phyloP scores from a whole-genome alignment of 2,113 vertebrate genomes.

The Felis chaus region DNA sequence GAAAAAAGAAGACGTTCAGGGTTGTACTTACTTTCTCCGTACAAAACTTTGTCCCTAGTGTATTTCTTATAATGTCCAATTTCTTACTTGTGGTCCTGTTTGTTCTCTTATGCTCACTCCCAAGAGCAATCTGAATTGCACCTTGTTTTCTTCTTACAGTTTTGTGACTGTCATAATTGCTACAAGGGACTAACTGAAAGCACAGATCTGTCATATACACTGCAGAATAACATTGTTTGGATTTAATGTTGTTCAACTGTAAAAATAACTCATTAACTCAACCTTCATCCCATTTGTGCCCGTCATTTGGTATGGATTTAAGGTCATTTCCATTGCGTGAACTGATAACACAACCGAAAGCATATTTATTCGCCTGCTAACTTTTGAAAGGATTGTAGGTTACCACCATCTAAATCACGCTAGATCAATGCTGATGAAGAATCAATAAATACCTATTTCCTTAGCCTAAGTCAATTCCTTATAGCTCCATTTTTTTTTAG shows the following conservation, averaged over 20 bases:
- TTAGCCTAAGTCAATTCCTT: not conserved
- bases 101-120: not conserved
- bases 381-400: constrained; percentile 1
- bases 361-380: constrained; percentile 2
- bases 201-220: not conserved
- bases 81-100: not conserved
- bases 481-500: not conserved
- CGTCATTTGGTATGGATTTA: constrained; percentile 1
- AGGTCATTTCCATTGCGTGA: constrained; percentile 24
- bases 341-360: constrained; percentile 2
- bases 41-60: not conserved
- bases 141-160: not conserved
- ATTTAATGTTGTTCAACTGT: constrained; percentile 28
- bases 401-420: not conserved
- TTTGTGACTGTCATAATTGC: constrained; percentile 31
- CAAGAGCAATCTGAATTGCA: constrained; percentile 28
- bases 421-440: not conserved
- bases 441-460: not conserved
- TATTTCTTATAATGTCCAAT: not conserved
- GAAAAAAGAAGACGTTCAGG: not conserved
- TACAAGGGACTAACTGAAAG: constrained; percentile 16
- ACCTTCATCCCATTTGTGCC: not conserved
- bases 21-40: not conserved
- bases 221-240: constrained; percentile 21
- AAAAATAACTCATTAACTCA: constrained; percentile 45